Evolutionary conservation across 2,113 vertebrate species (phyloP).

Genomic region (Blennius ocellaris): DNA sequence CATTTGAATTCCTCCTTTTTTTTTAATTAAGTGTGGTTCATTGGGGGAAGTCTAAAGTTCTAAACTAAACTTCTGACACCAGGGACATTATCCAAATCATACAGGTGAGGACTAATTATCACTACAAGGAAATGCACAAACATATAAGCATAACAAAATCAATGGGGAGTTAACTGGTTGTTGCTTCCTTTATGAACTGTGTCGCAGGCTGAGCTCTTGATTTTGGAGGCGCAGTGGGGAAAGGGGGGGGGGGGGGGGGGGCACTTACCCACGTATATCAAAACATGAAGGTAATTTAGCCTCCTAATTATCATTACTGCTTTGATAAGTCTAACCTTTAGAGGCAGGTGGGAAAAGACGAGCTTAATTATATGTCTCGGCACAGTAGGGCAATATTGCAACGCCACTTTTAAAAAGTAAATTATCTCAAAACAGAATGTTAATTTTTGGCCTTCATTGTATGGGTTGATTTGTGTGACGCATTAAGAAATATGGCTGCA

Average conservation of each 20-base stretch:
- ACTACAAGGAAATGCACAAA: conserved; percentile 30
- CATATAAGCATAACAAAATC: conserved; percentile 30
- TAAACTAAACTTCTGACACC: no score
- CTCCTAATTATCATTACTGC: conserved; percentile 60
- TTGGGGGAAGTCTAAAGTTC: no score
- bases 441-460: no score
- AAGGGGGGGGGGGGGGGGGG: background rate
- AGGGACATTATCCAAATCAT: conserved; percentile 11
- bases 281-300: conserved; percentile 40
- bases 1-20: no score
- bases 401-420: background rate
- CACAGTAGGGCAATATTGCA: conserved; percentile 22
- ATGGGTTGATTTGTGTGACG: no score
- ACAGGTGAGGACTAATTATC: conserved; percentile 5
- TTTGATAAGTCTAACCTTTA: conserved; percentile 74
- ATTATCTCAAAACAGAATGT: background rate
- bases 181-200: conserved; percentile 1
- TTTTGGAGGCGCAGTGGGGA: conserved; percentile 9
- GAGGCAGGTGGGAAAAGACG: conserved; percentile 42
- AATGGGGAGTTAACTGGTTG: conserved; percentile 30
- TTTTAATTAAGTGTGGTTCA: no score
- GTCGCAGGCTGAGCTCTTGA: conserved; percentile 14
- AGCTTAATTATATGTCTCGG: conserved; percentile 68
- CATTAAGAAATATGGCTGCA: background rate
- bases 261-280: conserved; percentile 26